These are phyloP conservation scores for Drosophila kanekoi DNA, from an alignment of 2,888 invertebrate genomes.

Conservation along the genomic window DNA sequence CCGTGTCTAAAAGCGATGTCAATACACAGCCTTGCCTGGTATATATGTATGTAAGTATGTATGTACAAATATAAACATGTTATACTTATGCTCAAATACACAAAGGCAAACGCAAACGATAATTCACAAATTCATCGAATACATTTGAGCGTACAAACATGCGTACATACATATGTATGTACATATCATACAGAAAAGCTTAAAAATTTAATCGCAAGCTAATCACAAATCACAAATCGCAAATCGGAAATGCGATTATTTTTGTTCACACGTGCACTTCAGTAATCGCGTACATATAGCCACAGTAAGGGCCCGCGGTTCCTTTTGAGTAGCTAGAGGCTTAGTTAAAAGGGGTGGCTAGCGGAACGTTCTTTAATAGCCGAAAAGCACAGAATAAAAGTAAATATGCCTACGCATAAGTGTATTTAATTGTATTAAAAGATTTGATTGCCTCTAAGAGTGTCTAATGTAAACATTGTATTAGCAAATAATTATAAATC, in stretches of 20 bases:
- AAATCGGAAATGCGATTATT: constrained; percentile 81
- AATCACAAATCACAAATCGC: constrained; percentile 69
- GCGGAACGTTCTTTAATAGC: too few species aligned
- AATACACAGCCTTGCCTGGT: too few species aligned
- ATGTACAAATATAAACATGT: constrained; percentile 56
- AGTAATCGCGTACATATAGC: constrained; percentile 10
- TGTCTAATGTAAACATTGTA: too few species aligned
- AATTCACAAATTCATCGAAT: constrained; percentile 31
- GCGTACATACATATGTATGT: constrained; percentile 2
- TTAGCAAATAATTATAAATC: too few species aligned
- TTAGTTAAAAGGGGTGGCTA: constrained; percentile 8
- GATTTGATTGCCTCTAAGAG: too few species aligned
- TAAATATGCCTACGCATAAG: too few species aligned
- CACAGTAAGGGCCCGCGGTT: not conserved
- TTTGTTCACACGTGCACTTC: constrained; percentile 37
- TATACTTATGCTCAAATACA: constrained; percentile 66
- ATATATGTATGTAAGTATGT: too few species aligned
- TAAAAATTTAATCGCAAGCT: constrained; percentile 71
- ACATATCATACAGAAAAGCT: not conserved
- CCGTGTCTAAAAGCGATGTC: too few species aligned
- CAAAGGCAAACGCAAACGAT: constrained; percentile 42
- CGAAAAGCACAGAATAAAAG: too few species aligned
- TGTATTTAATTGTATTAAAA: too few species aligned
- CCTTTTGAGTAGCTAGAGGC: constrained; percentile 28
- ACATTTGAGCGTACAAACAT: constrained; percentile 16